Conservation (phyloP, 1,140 invertebrate genomes). For the Pemphigus obesinymphae region DNA sequence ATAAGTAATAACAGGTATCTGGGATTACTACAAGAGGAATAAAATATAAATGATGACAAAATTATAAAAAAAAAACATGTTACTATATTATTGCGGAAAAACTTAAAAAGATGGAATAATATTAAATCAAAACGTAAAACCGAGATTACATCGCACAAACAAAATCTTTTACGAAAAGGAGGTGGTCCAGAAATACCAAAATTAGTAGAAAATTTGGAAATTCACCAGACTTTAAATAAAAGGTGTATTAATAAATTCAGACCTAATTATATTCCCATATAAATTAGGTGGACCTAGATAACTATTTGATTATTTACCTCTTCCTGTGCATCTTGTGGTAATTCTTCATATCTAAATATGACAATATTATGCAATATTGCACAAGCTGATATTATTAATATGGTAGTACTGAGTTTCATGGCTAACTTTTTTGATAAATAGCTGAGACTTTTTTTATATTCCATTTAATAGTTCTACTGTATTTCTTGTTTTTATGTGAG, state of each 20-base stretch:
- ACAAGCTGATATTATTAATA: constrained; percentile 49
- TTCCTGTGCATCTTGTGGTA: background rate
- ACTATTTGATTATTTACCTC: background rate
- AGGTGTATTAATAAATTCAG: background rate
- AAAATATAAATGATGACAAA: too few relatives aligned
- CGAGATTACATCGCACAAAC: background rate
- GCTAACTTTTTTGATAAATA: constrained; percentile 47
- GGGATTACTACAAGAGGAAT: too few relatives aligned
- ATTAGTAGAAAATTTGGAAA: background rate
- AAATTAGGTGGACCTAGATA: background rate
- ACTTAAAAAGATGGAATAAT: background rate
- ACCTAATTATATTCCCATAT: background rate
- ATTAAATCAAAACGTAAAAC: background rate
- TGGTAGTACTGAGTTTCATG: constrained; percentile 46
- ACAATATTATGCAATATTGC: constrained; percentile 51
- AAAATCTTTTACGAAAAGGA: background rate
- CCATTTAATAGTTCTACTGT: constrained; percentile 50
- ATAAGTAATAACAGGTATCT: too few relatives aligned
- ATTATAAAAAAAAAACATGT: too few relatives aligned
- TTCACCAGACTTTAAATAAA: background rate
- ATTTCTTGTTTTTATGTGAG: too few relatives aligned
- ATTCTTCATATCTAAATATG: background rate
- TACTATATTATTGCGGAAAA: too few relatives aligned
- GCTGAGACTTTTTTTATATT: constrained; percentile 48
- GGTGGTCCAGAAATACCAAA: background rate